These are phyloP conservation scores for Drosophila cognata DNA, from an alignment of 2,888 invertebrate species.

Conservation along the genomic window DNA sequence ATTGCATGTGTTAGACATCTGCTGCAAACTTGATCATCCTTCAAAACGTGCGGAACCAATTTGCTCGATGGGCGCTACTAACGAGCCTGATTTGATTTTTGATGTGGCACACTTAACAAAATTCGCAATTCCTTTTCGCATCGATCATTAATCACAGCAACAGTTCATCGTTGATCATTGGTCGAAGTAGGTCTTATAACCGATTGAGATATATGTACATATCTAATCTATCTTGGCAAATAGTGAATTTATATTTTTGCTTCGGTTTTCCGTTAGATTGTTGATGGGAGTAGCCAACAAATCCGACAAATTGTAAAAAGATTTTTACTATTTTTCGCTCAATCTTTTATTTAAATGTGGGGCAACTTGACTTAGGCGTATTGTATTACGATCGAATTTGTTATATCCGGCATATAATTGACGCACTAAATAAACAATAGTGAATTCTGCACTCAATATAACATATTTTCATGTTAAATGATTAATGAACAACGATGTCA, in stretches of 20 bases:
- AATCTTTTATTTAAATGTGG: not conserved
- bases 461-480: constrained; percentile 54
- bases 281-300: constrained; percentile 13
- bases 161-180: constrained; percentile 4
- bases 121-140: constrained; percentile 49
- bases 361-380: not conserved
- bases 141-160: constrained; percentile 52
- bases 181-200: constrained; percentile 6
- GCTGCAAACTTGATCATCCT: constrained; percentile 51
- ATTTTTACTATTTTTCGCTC: not conserved
- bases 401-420: constrained; percentile 66
- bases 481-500: constrained; percentile 65
- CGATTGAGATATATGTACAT: constrained; percentile 32
- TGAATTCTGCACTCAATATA: constrained; percentile 51
- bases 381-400: constrained; percentile 7
- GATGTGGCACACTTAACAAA: constrained; percentile 41
- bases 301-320: not conserved
- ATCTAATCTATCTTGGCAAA: not conserved
- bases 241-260: not conserved
- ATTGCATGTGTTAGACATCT: not conserved
- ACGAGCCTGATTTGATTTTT: constrained; percentile 60
- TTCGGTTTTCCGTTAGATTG: constrained; percentile 2
- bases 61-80: constrained; percentile 58
- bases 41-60: constrained; percentile 65
- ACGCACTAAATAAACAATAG: constrained; percentile 55